Conservation (phyloP, 2,113 vertebrate species). For the Cettia cetti region DNA sequence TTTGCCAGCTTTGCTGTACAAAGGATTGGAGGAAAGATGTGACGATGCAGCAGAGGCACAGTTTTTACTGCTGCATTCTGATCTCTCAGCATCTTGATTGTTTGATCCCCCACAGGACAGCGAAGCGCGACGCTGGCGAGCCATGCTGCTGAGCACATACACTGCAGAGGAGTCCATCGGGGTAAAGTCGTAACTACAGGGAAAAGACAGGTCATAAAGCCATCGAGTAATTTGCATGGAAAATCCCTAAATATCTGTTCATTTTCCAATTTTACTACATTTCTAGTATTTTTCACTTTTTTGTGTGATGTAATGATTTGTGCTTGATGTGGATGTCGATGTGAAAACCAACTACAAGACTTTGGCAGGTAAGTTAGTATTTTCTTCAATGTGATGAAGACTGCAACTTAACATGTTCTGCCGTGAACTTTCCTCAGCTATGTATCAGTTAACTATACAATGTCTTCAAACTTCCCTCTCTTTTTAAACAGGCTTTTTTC, state of each 20-base stretch:
- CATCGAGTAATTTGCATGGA: neutral
- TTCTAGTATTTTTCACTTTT: neutral
- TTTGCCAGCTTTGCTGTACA: slow-evolving; percentile 84
- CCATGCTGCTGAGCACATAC: slow-evolving; percentile 98
- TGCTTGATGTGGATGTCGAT: neutral
- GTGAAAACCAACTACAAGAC: neutral
- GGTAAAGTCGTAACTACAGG: slow-evolving; percentile 92
- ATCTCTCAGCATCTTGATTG: slow-evolving; percentile 86
- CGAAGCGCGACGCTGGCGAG: slow-evolving; percentile 93
- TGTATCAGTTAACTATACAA: neutral
- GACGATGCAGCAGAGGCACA: slow-evolving; percentile 75
- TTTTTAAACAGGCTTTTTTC: neutral
- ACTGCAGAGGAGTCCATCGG: slow-evolving; percentile 97
- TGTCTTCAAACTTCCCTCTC: neutral
- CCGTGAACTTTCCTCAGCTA: neutral
- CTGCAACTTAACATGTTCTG: neutral
- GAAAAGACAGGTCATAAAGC: neutral
- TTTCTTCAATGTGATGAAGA: neutral
- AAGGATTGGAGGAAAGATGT: slow-evolving; percentile 77
- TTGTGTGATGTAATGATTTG: neutral
- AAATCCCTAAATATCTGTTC: neutral
- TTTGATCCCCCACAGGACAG: slow-evolving; percentile 84
- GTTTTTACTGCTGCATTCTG: slow-evolving; percentile 80
- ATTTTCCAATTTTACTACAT: neutral
- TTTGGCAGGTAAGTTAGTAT: neutral